Base-by-base conservation (phyloP, 2,888 invertebrate species). In the Julus scanicus region DNA sequence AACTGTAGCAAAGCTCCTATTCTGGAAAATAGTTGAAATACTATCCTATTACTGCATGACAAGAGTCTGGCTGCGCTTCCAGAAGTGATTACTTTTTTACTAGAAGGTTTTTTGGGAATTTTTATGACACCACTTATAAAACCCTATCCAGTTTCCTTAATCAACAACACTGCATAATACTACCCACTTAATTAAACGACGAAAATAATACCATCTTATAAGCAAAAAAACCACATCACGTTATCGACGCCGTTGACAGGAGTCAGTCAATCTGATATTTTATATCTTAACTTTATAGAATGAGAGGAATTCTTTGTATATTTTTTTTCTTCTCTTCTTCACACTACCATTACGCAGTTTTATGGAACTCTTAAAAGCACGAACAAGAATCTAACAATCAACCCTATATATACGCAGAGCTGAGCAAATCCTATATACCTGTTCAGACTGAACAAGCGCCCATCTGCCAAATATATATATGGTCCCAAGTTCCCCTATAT, bases 231-330 rank as follows among this genome's bases (percentile, higher is more conserved):
- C 53, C 53, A 53, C 71, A n/a, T 2, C 57, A 63, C 57, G 57
- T 71, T 71, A 71, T 71, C 71, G 29, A 71, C 29, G 71, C 29
- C 20, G 71, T 71, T 71, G 71, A 71, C 29, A 71, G 71, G 9
- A 71, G 29, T 71, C 71, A 71, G 71, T 71, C 71, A 71, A 71
- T 71, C 71, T 71, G 71, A 71, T 71, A 29, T 29, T 71, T 29
- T 71, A 71, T 20, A 29, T 20, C 71, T 20, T 29, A 71, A 71
- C 71, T 20, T 29, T 17, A 6, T 29, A 29, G 9, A 71, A 71
- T 20, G 71, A 71, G 71, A 71, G 29, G 71, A 29, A 71, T 71
- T 71, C 71, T 71, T 71, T 29, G 29, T 29, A 11, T 29, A 71
- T 9, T 29, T 29, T 71, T 71, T 6, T 44, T 11, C 6, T 20